Conservation (phyloP, 2,113 vertebrate genomes). For the Donacobius atricapilla region DNA sequence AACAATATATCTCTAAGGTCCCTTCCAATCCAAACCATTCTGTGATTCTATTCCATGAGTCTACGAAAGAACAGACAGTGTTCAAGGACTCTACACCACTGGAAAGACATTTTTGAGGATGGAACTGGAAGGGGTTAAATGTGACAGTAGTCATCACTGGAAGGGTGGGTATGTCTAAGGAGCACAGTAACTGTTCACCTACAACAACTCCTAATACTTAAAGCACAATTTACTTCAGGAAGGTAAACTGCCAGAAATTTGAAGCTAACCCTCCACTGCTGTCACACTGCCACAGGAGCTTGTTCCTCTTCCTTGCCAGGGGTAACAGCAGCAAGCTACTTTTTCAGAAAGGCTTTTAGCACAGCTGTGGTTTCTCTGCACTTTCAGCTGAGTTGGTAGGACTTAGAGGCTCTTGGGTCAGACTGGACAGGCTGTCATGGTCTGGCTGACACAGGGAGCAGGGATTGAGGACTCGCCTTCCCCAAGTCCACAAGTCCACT, state of each 20-base stretch:
- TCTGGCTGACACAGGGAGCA: fast-evolving
- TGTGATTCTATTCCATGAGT: neutral
- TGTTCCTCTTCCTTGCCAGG: neutral
- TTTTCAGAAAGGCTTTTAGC: neutral
- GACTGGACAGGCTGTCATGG: neutral
- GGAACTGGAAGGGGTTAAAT: neutral
- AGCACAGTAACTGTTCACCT: neutral
- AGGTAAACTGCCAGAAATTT: neutral
- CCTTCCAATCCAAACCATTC: neutral
- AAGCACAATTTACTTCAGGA: neutral
- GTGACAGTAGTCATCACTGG: neutral
- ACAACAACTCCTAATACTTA: neutral
- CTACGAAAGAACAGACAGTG: fast-evolving
- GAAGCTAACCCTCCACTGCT: neutral
- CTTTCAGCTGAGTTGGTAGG: neutral
- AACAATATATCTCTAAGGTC: neutral
- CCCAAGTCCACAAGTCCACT: neutral
- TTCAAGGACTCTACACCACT: neutral
- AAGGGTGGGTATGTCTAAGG: neutral
- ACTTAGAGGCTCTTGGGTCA: neutral
- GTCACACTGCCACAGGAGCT: neutral
- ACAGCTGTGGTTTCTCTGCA: neutral
- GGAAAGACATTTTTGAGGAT: neutral
- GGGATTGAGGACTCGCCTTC: fast-evolving
- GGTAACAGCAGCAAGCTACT: neutral